Evolutionary conservation across 2,797 vertebrate genomes (phyloP), one percentile per base, ranked within the genome.

Genomic region (Gallirallus australis): DNA sequence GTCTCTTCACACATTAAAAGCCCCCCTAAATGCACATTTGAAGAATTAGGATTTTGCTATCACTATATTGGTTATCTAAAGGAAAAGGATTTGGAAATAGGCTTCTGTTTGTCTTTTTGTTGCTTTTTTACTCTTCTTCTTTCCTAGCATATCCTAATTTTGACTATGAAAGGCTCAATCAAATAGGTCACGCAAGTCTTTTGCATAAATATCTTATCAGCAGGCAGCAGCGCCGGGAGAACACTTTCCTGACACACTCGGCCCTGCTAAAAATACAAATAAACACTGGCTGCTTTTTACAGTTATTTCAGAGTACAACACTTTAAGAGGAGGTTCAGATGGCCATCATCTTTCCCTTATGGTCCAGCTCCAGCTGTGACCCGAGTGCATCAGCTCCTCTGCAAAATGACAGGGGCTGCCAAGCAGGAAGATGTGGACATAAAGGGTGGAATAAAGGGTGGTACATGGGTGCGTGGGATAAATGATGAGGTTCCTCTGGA

Each of bases 31-130:
- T 53, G 76, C 59, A 66, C 50, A 77, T 84, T 57, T 71, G 52
- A 40, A 93, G 81, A 89, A 89, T 87, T 40, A 95, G 61, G 83
- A 84, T 95, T 93, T 94, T 84, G 33, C 45, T 77, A 87, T 75
- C 30, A 1, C 53, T 93, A 8, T 73, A 69, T 3, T 47, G 14
- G 56, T 19, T 93, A 86, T 37, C 60, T 93, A 65, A 92, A 90
- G 53, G 20, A 25, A 40, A 72, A 70, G 37, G 82, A 94, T 89
- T 86, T 79, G 21, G 35, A 92, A 95, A 92, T 12, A 86, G 68
- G 86, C 56, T 95, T 94, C 92, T 3, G 4, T 54, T 83, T 78
- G 82, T 88, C 53, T 92, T 93, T 89, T 80, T 86, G n/a, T 24
- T 0, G 8, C 11, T 27, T 82, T 85, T 82, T 83, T 39, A 84